These are phyloP conservation scores for Loris lydekkerianus DNA, from an alignment of 2,797 vertebrate species.

Conservation along the genomic window DNA sequence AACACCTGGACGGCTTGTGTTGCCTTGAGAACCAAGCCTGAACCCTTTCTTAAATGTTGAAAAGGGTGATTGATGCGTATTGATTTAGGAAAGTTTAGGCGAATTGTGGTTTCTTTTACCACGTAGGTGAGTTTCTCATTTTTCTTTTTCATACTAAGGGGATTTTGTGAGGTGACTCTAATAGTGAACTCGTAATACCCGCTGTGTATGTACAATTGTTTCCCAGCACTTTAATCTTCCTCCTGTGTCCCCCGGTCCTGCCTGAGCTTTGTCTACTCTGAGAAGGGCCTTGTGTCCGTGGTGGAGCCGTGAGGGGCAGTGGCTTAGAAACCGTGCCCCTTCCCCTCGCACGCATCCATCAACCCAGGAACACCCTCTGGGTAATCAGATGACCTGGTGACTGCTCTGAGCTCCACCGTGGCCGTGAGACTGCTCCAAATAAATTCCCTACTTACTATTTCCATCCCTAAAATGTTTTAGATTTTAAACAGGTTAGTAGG, in stretches of 20 bases:
- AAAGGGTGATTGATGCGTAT: slow-evolving; percentile 54
- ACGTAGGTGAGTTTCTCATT: neutral
- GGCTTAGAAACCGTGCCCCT: neutral
- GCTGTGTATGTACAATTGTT: neutral
- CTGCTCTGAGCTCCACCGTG: neutral
- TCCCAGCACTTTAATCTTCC: slow-evolving; percentile 47
- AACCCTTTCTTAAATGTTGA: slow-evolving; percentile 33
- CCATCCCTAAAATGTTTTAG: slow-evolving; percentile 31
- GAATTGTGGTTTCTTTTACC: slow-evolving; percentile 67
- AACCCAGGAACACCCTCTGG: neutral
- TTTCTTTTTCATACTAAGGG: slow-evolving; percentile 42
- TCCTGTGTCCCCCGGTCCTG: neutral
- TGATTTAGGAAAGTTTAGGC: neutral
- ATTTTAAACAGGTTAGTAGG: neutral
- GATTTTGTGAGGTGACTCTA: slow-evolving; percentile 47
- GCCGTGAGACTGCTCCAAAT: neutral
- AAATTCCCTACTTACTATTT: neutral
- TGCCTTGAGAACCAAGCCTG: slow-evolving; percentile 47
- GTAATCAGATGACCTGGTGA: neutral
- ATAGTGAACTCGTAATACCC: neutral
- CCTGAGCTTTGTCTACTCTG: neutral
- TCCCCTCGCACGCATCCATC: neutral
- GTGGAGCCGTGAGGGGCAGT: neutral
- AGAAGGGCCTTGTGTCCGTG: neutral
- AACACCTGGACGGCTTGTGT: slow-evolving; percentile 74